Conservation (phyloP, 2,113 vertebrate species). For the Phyllostomus discolor region DNA sequence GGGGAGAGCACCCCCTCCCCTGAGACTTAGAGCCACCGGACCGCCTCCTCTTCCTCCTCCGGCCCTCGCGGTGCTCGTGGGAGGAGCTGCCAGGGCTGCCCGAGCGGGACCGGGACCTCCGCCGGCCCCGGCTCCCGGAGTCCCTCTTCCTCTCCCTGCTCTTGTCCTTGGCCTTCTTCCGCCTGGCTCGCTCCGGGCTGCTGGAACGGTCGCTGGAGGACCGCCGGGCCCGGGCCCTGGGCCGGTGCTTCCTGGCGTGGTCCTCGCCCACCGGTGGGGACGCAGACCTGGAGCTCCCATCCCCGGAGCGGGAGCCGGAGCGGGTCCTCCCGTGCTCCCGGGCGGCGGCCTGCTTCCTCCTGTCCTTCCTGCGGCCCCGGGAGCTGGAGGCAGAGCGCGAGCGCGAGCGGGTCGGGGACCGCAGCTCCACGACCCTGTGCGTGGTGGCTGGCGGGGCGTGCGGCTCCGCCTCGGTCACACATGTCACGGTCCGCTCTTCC, state of each 20-base stretch:
- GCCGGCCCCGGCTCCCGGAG: slow-evolving; percentile 79
- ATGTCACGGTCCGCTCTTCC: slow-evolving; percentile 65
- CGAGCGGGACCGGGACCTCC: slow-evolving; percentile 75
- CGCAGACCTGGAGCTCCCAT: slow-evolving; percentile 74
- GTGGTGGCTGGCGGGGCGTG: neutral
- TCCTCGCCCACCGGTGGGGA: slow-evolving; percentile 76
- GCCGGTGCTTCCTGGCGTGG: slow-evolving; percentile 48
- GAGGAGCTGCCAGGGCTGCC: slow-evolving; percentile 80
- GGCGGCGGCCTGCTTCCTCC: slow-evolving; percentile 73
- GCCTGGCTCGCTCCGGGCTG: slow-evolving; percentile 79
- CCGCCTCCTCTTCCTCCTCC: slow-evolving; percentile 76
- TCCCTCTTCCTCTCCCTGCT: slow-evolving; percentile 73
- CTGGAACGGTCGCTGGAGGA: slow-evolving; percentile 81
- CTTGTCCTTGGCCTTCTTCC: slow-evolving; percentile 76
- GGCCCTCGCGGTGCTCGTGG: slow-evolving; percentile 76
- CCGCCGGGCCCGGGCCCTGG: slow-evolving; percentile 72
- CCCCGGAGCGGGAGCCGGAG: slow-evolving; percentile 70
- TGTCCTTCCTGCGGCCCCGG: slow-evolving; percentile 74
- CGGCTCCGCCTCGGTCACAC: slow-evolving; percentile 69
- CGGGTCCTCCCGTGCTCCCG: slow-evolving; percentile 63
- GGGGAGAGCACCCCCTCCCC: slow-evolving; percentile 78
- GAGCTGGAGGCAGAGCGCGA: slow-evolving; percentile 78
- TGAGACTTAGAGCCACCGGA: slow-evolving; percentile 72
- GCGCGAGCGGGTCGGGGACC: slow-evolving; percentile 65
- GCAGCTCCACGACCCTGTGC: slow-evolving; percentile 59